Percentiles rank a stretch among this genome's conserved stretches.
phyloP scores from a whole-genome alignment of 92 coral and sea anemone genomes.

The Heliopora coerulea region DNA sequence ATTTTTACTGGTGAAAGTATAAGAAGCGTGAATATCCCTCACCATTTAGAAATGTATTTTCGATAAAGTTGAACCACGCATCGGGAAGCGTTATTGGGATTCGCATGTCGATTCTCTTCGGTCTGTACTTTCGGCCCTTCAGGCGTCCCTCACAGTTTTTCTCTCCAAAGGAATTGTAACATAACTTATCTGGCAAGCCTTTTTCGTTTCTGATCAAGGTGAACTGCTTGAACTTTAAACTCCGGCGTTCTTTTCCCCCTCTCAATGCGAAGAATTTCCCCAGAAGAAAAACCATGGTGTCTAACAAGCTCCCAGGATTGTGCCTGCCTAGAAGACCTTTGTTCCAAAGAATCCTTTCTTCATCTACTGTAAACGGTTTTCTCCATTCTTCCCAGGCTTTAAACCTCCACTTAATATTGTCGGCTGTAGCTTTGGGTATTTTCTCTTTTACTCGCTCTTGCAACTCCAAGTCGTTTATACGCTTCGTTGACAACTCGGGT shows the following conservation, averaged over 20 bases:
- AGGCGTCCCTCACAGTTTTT: slow-evolving; percentile 20
- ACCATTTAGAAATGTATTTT: slow-evolving; percentile 31
- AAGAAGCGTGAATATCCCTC: too few species aligned
- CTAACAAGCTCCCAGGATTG: slow-evolving; percentile 16
- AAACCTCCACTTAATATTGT: too few species aligned
- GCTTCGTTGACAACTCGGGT: too few species aligned
- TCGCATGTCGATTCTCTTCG: slow-evolving; percentile 38
- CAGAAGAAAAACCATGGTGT: slow-evolving; percentile 25
- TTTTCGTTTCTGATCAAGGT: background rate
- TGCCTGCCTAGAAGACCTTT: slow-evolving; percentile 3
- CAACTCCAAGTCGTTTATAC: too few species aligned
- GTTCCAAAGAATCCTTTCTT: slow-evolving; percentile 13
- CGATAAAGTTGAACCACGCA: slow-evolving; percentile 33
- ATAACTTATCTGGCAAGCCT: slow-evolving; percentile 12
- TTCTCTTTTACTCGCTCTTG: too few species aligned
- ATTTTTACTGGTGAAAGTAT: too few species aligned
- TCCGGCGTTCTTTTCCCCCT: slow-evolving; percentile 30
- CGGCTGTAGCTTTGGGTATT: too few species aligned
- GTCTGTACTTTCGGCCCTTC: slow-evolving; percentile 30
- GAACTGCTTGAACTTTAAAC: slow-evolving; percentile 11
- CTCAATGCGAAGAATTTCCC: slow-evolving; percentile 34
- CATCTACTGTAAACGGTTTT: background rate
- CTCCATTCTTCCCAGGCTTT: too few species aligned
- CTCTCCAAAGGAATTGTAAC: slow-evolving; percentile 26
- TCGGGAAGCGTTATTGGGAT: slow-evolving; percentile 14